Evolutionary conservation across 1,140 invertebrate genomes (phyloP), one percentile per base, ranked within the genome.

Genomic region (Leptinotarsa texana): DNA sequence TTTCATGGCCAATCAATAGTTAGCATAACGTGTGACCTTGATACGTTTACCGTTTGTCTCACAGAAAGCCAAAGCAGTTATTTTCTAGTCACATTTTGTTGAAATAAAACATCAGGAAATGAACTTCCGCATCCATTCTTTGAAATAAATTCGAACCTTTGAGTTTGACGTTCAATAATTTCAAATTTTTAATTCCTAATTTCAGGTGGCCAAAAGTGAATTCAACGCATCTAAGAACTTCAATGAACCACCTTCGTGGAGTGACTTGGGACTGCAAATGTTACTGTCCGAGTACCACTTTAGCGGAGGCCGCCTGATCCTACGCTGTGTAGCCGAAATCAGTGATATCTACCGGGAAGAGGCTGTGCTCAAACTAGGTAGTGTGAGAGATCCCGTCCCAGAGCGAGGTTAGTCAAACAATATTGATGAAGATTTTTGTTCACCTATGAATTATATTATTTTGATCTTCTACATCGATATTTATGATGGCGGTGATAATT

Each of bases 251-350:
- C 77, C 83, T 17, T 79, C 82, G 15, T 84, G 83, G 81, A 86
- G 84, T 68, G 83, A 84, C 69, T 76, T 86, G 13, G 69, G 74
- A 3, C 73, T 87, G 11, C 80, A 82, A 27, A 65, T 86, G 15
- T 51, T 71, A 27, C 75, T 87, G 13, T 73, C 80, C 3, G 83
- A 85, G 4, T 75, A 74, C 17, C 83, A 86, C 75, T 86, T 84
- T 72, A 84, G 83, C 57, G 80, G 80, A 49, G 87, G 86, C 3
- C 83, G 85, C 42, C 79, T 89, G 57, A 80, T 88, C 67, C 80
- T 89, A 74, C 86, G 85, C 63, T 89, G 88, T 78, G 87, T 87
- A 24, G 87, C 88, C 74, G 82, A 88, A 81, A 86, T 89, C 79
- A 83, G 83, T 72, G 86, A 86, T 77, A 83, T 89, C 76, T 89